Conservation (phyloP, 2,113 vertebrate genomes). For the Pituophis catenifer region DNA sequence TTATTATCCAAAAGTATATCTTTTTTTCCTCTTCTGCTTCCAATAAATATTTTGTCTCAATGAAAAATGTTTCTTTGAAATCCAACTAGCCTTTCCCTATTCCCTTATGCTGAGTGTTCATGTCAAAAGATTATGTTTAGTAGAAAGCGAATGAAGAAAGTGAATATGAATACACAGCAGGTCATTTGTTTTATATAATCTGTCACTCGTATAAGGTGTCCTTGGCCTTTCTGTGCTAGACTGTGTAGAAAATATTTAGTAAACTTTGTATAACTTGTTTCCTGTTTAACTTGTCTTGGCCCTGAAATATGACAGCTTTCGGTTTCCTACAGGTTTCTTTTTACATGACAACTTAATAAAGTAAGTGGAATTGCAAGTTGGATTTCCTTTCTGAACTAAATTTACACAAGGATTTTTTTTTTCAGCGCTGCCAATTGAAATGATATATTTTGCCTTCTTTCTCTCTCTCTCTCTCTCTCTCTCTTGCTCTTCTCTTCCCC, state of each 20-base stretch:
- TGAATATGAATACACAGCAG: neutral
- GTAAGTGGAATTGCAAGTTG: neutral
- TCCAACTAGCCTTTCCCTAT: neutral
- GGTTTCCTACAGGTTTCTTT: neutral
- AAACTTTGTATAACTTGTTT: neutral
- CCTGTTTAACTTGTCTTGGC: neutral
- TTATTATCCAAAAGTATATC: neutral
- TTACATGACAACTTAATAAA: neutral
- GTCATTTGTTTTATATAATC: neutral
- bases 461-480: neutral
- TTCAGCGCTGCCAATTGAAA: fast-evolving
- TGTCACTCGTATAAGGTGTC: neutral
- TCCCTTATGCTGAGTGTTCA: neutral
- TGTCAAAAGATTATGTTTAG: neutral
- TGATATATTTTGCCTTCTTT: neutral
- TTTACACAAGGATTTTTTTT: neutral
- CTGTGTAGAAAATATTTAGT: neutral
- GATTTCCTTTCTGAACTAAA: neutral
- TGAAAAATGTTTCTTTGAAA: neutral
- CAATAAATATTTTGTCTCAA: neutral
- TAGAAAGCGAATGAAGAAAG: neutral
- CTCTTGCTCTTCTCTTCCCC: neutral
- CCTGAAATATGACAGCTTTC: neutral
- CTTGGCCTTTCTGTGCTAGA: neutral
- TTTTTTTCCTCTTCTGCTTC: neutral